phyloP scores from a whole-genome alignment of 1,140 invertebrate genomes.

The Phenacoccus solenopsis region DNA sequence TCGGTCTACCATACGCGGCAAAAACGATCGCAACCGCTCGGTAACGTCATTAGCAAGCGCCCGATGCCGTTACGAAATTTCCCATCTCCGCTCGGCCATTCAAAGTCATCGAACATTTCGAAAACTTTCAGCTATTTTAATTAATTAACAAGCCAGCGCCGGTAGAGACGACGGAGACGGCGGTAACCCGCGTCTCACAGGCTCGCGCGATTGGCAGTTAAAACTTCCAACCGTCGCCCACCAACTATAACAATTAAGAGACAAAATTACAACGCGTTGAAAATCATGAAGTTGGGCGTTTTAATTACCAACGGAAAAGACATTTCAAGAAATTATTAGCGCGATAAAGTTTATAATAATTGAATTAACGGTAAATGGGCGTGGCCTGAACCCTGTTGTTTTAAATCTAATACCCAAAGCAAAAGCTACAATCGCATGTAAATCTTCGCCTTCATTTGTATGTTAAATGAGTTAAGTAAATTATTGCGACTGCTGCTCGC shows the following conservation, averaged over 20 bases:
- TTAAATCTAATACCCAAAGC: conserved; percentile 12
- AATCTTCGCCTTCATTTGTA: conserved; percentile 17
- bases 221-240: too few relatives aligned
- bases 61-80: neutral
- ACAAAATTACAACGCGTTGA: neutral
- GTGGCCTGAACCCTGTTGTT: neutral
- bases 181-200: neutral
- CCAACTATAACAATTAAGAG: neutral
- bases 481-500: conserved; percentile 14
- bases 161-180: neutral
- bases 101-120: neutral
- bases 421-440: conserved; percentile 14
- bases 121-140: neutral
- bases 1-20: too few relatives aligned
- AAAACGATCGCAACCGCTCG: too few relatives aligned
- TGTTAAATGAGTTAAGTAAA: conserved; percentile 16
- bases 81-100: too few relatives aligned
- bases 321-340: conserved; percentile 17
- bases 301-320: conserved; percentile 15
- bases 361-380: conserved; percentile 10
- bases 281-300: conserved; percentile 6
- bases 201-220: neutral
- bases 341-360: conserved; percentile 17
- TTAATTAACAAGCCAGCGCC: neutral
- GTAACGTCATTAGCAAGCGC: neutral